Evolutionary conservation across 2,113 vertebrate genomes (phyloP), one percentile per base, ranked within the genome.

Genomic region (Ibidorhyncha struthersii): DNA sequence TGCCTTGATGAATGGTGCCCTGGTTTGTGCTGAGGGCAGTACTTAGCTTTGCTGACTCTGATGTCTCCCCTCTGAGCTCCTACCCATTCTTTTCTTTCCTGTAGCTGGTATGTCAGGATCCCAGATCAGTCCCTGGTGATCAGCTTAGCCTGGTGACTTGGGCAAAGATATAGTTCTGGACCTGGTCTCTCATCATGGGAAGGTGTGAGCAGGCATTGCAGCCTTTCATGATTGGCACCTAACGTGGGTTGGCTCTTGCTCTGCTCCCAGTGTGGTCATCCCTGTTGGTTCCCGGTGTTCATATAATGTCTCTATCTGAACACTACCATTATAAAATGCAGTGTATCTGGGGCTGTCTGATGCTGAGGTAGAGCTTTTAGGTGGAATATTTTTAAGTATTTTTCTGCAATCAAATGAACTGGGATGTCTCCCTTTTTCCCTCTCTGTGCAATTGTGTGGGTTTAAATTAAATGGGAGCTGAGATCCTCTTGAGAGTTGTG

Each of bases 111-210:
- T 20, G 26, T 55, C 50, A 71, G 27, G 49, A 85, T 63, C 36
- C 27, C 58, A 74, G 17, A 58, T 49, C 13, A n/a, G 32, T 30
- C 21, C n/a, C 15, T 10, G 10, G 11, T 82, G 27, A 47, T 73
- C 1, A 1, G 4, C 69, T 91, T 50, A 49, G 10, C 26, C 34
- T 83, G 25, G 27, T 63, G 29, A 12, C 36, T 36, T 43, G 10
- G 26, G 8, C 47, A 71, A 36, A 58, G 47, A n/a, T 36, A 7
- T 80, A 12, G 9, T 81, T 65, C 20, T 41, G 17, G 38, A 63
- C 47, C 49, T 34, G 14, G 61, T 7, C 43, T 65, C 20, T 50
- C 1, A 3, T 26, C 30, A 12, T 0, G 0, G 36, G 15, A 55
- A 70, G 4, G 30, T 30, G 4, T 1, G 4, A 59, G 43, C n/a